These are phyloP conservation scores for Liparis tanakae DNA, from an alignment of 2,797 vertebrate species.

Conservation along the genomic window DNA sequence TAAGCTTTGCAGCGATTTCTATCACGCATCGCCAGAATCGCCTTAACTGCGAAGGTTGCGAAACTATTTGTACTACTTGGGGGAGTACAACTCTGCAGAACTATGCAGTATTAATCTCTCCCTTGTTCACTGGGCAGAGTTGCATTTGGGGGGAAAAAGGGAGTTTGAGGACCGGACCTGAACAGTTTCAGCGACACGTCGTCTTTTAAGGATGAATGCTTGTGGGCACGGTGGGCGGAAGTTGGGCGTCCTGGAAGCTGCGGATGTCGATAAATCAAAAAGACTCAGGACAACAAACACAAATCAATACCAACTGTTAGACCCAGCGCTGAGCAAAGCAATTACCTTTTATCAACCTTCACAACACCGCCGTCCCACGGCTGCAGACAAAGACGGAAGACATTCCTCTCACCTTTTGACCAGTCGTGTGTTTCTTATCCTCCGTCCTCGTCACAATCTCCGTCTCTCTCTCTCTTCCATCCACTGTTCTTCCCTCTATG, in stretches of 20 bases:
- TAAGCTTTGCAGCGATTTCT: not conserved
- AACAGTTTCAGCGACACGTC: not conserved
- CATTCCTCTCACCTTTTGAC: conserved; percentile 86
- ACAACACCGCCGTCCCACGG: not conserved
- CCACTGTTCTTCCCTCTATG: conserved; percentile 92
- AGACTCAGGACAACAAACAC: not conserved
- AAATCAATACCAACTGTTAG: conserved; percentile 22
- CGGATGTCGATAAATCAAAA: conserved; percentile 16
- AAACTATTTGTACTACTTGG: conserved; percentile 6
- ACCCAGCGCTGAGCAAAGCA: not conserved
- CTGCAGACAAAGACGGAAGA: not conserved
- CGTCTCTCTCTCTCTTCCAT: conserved; percentile 93
- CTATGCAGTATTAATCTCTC: conserved; percentile 25
- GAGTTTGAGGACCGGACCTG: not conserved
- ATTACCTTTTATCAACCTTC: not conserved
- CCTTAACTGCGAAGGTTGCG: conserved; percentile 16
- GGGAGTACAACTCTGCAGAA: conserved; percentile 8
- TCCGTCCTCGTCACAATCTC: conserved; percentile 91
- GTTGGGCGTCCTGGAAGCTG: not conserved
- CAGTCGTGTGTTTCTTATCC: conserved; percentile 90
- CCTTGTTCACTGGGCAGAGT: conserved; percentile 8
- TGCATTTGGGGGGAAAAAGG: conserved; percentile 8
- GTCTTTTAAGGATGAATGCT: conserved; percentile 2
- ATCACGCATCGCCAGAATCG: conserved; percentile 21
- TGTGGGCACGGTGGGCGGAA: not conserved